Conservation (phyloP, 2,797 vertebrate genomes). For the Pterois miles region DNA sequence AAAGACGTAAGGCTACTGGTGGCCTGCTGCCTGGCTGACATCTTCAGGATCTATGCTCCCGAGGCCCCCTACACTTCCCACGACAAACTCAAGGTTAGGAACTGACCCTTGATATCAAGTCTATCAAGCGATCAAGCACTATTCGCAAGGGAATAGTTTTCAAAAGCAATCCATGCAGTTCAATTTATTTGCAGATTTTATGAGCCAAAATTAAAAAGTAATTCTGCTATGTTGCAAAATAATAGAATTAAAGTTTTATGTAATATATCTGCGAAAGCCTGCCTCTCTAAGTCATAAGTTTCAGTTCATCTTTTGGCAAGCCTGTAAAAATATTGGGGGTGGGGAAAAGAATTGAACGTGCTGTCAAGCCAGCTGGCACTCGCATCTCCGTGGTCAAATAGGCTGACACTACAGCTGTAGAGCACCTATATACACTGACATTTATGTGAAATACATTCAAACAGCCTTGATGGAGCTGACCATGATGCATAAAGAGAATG, state of each 20-base stretch:
- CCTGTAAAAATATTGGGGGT: not conserved
- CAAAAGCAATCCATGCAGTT: not conserved
- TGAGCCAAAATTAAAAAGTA: not conserved
- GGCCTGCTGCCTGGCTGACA: conserved; percentile 98
- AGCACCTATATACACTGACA: no score
- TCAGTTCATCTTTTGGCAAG: not conserved
- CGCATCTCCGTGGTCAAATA: no score
- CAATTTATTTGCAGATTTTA: not conserved
- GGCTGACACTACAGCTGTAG: no score
- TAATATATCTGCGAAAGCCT: not conserved
- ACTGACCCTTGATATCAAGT: not conserved
- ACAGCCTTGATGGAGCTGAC: no score
- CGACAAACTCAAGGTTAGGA: conserved; percentile 96
- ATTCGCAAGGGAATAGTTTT: not conserved
- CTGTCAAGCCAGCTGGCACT: no score
- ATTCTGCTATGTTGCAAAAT: not conserved
- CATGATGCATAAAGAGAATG: no score
- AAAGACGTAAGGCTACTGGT: conserved; percentile 98
- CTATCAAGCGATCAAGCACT: not conserved
- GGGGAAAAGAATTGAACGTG: no score
- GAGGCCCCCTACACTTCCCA: conserved; percentile 99
- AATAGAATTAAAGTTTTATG: not conserved
- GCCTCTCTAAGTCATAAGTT: not conserved
- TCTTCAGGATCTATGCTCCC: conserved; percentile 99
- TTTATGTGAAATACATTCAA: no score